phyloP scores from a whole-genome alignment of 2,797 vertebrate genomes.

The Catostomus latipinnis region DNA sequence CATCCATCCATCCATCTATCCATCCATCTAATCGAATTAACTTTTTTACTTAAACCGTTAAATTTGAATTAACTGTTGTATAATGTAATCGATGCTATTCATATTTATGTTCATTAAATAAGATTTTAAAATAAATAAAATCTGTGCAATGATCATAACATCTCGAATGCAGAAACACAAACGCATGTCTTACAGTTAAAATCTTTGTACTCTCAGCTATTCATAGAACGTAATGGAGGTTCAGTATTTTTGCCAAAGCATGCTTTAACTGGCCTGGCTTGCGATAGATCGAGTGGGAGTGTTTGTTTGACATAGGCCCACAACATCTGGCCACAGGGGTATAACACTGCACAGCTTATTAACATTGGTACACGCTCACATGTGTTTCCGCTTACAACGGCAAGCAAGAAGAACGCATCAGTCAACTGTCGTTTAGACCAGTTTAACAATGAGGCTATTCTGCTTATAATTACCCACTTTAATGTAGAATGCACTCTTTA shows the following conservation, averaged over 20 bases:
- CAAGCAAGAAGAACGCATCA: conserved; percentile 79
- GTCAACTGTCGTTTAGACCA: conserved; percentile 76
- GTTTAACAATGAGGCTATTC: conserved; percentile 83
- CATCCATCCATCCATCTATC: no score
- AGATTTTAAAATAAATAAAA: conserved; percentile 48
- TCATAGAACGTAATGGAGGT: conserved; percentile 59
- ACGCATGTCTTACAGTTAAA: background rate
- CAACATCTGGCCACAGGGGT: conserved; percentile 81
- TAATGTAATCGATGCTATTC: no score
- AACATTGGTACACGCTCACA: conserved; percentile 81
- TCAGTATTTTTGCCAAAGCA: conserved; percentile 61
- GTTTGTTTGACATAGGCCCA: conserved; percentile 84
- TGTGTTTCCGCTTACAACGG: conserved; percentile 79
- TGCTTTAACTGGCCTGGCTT: conserved; percentile 64
- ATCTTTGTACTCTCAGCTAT: conserved; percentile 29
- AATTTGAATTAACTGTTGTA: no score
- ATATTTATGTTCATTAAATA: conserved; percentile 2
- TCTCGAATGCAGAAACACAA: background rate
- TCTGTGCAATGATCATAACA: conserved; percentile 23
- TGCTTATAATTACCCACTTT: conserved; percentile 75
- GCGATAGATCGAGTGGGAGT: conserved; percentile 67
- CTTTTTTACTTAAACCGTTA: no score
- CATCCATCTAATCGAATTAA: no score
- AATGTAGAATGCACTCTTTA: conserved; percentile 76
- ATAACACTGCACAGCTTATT: conserved; percentile 78